Base-by-base conservation (phyloP, 2,888 invertebrate species). In the Anorthoa munda region DNA sequence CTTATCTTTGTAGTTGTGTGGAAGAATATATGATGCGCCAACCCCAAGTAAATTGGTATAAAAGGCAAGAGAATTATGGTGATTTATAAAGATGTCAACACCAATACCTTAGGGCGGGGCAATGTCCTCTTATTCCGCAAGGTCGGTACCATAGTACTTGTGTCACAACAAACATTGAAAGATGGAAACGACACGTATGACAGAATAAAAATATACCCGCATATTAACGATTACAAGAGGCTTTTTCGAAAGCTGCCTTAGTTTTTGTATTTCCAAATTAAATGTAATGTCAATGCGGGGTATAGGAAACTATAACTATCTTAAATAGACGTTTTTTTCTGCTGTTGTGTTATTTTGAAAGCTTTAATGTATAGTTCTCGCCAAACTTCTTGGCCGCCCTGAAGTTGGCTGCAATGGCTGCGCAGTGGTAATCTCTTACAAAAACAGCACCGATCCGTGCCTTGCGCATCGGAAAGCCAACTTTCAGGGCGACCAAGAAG, bases 241-340 rank as follows among this genome's bases (percentile, higher is more conserved):
- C 46, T 56, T 67, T 75, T 79, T 79, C 45, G 78, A 84, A 85
- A 79, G 76, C 75, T 69, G 26, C n/a, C n/a, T 59, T 68, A 39
- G 26, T 66, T 66, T 75, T 75, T 50, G 63, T 64, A 73, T 71
- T 48, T 26, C 48, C n/a, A 56, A 78, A 72, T 75, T 59, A 69
- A 68, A 61, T 75, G 21, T 50, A 66, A 51, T 45, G 46, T 59
- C 17, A 21, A 85, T 85, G 80, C 82, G 85, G 86, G 85, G 17
- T 21, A 21, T 66, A 63, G 65, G 66, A 46, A 76, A 59, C 64
- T 59, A 68, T 74, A 75, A 61, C 17, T 75, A 71, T 72, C 63
- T 76, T 72, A 5, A 39, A 65, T 39, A 73, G 31, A 53, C 11
- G 13, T 72, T 77, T 59, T 12, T 66, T 68, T 45, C 26, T 66